phyloP scores from a whole-genome alignment of 2,797 vertebrate species.

The Enteromius trimaculatus region DNA sequence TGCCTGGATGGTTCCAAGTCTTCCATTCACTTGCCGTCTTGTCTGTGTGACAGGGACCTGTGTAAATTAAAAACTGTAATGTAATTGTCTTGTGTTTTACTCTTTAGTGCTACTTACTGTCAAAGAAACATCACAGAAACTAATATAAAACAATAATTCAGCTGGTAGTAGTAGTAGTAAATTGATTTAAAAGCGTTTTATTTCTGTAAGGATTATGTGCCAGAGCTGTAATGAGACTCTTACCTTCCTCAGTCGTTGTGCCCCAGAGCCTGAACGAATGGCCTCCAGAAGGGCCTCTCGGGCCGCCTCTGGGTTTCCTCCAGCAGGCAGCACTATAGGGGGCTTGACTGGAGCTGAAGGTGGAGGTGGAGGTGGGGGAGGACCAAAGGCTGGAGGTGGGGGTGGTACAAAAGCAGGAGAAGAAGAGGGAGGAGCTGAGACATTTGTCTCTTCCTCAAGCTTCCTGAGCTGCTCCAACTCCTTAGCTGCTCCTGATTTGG shows the following conservation, averaged over 20 bases:
- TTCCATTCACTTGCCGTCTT: conserved; percentile 79
- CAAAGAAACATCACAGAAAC: not conserved
- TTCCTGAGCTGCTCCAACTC: conserved; percentile 82
- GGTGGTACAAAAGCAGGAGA: conserved; percentile 33
- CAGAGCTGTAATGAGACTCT: conserved; percentile 3
- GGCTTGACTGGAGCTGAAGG: conserved; percentile 58
- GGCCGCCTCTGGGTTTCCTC: conserved; percentile 68
- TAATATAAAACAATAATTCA: not conserved
- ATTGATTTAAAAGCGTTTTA: not conserved
- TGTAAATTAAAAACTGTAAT: conserved; percentile 50
- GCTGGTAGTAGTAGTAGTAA: not conserved
- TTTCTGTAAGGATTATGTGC: not conserved
- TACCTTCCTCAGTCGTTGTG: conserved; percentile 90
- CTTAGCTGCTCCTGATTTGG: conserved; percentile 81
- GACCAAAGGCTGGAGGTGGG: conserved; percentile 49
- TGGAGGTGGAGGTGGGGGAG: conserved; percentile 60
- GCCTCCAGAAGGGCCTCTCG: conserved; percentile 90
- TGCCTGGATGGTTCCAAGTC: conserved; percentile 75
- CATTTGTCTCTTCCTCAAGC: conserved; percentile 41
- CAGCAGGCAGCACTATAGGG: conserved; percentile 52
- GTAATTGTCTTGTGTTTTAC: not conserved
- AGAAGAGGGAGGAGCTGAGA: conserved; percentile 51
- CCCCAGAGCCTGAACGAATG: conserved; percentile 91
- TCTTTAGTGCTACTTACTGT: not conserved
- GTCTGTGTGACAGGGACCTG: conserved; percentile 76